phyloP scores from a whole-genome alignment of 1,140 invertebrate species.

The Globodera rostochiensis region DNA sequence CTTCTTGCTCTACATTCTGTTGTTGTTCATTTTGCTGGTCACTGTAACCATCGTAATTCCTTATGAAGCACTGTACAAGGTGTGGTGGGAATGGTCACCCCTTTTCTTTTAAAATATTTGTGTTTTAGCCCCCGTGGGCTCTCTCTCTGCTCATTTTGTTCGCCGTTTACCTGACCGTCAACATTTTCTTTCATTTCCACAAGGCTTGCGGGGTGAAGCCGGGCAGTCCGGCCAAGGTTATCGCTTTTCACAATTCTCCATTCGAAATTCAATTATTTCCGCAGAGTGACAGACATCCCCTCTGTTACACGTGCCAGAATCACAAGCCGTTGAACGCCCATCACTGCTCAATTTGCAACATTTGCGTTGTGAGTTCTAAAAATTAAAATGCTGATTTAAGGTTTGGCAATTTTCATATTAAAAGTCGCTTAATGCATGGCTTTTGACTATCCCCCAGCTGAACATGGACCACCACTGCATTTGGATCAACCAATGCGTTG shows the following conservation, averaged over 20 bases:
- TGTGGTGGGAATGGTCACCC: conserved; percentile 34
- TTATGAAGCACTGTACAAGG: conserved; percentile 53
- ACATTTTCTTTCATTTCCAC: conserved; percentile 56
- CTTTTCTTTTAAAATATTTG: conserved; percentile 30
- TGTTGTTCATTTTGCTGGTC: conserved; percentile 55
- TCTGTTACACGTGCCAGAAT: conserved; percentile 81
- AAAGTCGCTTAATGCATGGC: neutral
- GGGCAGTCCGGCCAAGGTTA: conserved; percentile 56
- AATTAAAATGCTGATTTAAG: conserved; percentile 10
- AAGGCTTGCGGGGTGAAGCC: conserved; percentile 54
- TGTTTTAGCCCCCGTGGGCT: neutral
- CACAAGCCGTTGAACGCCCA: conserved; percentile 82
- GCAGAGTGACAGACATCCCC: conserved; percentile 65
- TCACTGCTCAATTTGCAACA: conserved; percentile 87
- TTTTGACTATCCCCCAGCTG: conserved; percentile 16
- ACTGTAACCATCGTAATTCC: conserved; percentile 56
- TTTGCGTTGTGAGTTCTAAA: conserved; percentile 85
- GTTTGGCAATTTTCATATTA: neutral
- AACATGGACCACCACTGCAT: conserved; percentile 66
- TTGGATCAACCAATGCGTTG: conserved; percentile 65
- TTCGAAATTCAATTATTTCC: conserved; percentile 5
- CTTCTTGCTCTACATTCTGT: conserved; percentile 53
- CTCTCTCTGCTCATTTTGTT: neutral
- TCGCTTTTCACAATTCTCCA: conserved; percentile 12
- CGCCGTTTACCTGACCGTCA: conserved; percentile 23